A percentile compares a stretch with the other conserved stretches of the same genome.
Evolutionary conservation across 2,113 vertebrate species (phyloP).

Genomic region (Pantherophis guttatus): DNA sequence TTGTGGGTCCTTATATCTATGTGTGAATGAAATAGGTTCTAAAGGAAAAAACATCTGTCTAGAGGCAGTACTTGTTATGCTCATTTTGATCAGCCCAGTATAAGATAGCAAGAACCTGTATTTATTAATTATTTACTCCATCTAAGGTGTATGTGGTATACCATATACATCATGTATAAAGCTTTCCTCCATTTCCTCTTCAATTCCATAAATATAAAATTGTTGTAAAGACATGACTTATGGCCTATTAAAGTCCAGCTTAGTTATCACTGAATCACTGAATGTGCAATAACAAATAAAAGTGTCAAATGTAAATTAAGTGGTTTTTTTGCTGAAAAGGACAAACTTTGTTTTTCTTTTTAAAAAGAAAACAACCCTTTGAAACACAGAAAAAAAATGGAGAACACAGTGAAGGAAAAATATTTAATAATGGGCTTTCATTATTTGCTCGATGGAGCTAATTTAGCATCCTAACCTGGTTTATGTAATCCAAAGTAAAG

Average conservation of each 20-base stretch:
- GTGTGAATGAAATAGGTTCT: not conserved
- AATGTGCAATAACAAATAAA: not conserved
- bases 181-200: not conserved
- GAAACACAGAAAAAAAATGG: not conserved
- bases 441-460: not conserved
- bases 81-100: not conserved
- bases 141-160: not conserved
- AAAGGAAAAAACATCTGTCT: not conserved
- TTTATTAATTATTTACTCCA: not conserved
- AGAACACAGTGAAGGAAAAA: not conserved
- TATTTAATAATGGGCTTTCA: not conserved
- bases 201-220: not conserved
- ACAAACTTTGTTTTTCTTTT: not conserved
- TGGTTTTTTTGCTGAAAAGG: not conserved
- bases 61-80: not conserved
- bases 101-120: not conserved
- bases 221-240: not conserved
- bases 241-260: not conserved
- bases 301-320: not conserved
- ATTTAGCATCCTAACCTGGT: not conserved
- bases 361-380: not conserved
- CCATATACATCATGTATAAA: not conserved
- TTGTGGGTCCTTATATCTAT: not conserved
- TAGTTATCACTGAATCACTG: not conserved
- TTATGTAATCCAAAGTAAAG: not conserved